Percentiles rank a stretch among this genome's conserved stretches.
phyloP scores from a whole-genome alignment of 2,888 invertebrate species.

The Aspidapion aeneum region DNA sequence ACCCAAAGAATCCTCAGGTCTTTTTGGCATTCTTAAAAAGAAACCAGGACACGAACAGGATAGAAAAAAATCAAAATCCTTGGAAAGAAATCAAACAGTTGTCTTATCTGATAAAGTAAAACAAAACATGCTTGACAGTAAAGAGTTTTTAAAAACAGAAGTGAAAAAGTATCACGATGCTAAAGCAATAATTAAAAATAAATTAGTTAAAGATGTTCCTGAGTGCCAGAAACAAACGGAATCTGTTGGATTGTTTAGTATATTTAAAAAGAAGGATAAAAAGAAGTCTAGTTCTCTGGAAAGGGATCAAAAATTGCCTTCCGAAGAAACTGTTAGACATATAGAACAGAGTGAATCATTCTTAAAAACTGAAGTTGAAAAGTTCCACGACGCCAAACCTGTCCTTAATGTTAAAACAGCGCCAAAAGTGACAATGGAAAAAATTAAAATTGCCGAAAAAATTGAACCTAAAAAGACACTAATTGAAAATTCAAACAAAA shows the following conservation, averaged over 20 bases:
- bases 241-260: conserved; percentile 1
- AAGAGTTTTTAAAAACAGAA: conserved; percentile 34
- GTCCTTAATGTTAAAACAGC: too few species aligned
- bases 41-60: too few species aligned
- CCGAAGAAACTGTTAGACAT: conserved; percentile 1
- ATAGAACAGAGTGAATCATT: conserved; percentile 17
- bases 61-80: conserved; percentile 19
- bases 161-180: conserved; percentile 38
- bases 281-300: conserved; percentile 2
- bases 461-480: background rate
- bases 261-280: conserved; percentile 12
- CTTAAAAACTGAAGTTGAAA: too few species aligned
- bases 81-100: conserved; percentile 4
- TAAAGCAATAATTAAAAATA: conserved; percentile 19
- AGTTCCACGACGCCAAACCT: conserved; percentile 11
- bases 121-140: conserved; percentile 19
- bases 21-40: conserved; percentile 17
- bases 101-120: conserved; percentile 18
- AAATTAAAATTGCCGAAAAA: background rate
- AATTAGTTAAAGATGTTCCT: conserved; percentile 15
- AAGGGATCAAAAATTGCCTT: background rate
- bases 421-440: background rate
- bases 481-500: too few species aligned
- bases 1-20: conserved; percentile 10
- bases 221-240: conserved; percentile 5